Base-by-base conservation (phyloP, 2,797 vertebrate species). In the Scarus forsteni region DNA sequence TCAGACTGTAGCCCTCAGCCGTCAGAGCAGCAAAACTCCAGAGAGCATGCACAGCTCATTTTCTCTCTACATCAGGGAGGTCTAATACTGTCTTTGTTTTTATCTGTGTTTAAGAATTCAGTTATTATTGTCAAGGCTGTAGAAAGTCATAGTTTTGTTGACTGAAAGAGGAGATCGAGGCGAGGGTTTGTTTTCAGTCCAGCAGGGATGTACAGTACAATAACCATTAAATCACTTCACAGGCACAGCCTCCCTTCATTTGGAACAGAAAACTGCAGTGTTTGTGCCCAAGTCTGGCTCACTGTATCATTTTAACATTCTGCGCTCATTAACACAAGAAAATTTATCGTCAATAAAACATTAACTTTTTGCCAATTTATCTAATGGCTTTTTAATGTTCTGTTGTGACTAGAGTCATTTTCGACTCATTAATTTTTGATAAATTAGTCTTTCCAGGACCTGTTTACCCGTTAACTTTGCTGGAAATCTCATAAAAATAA, bases 1-100 rank as follows among this genome's bases (percentile, higher is more conserved):
- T 91, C 79, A 54, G 48, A 49, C 36, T 13, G 8, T 10, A 18
- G 54, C 38, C 27, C 57, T 61, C 45, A 42, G 62, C 62, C 66
- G 50, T 51, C 19, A 0, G 14, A 51, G 38, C 44, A 49, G 36
- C 42, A 73, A 40, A 84, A 72, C 54, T 62, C 53, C 45, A 61
- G 62, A 64, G 48, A 72, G 64, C 58, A 8, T 36, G 42, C 52
- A 54, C 36, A 42, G 19, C 19, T 54, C 14, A 34, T 66, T 75
- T 66, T 71, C 60, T 53, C 54, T 8, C 18, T 13, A 10, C 0
- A 27, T 67, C 62, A 60, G 0, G 50, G 40, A 15, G 8, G n/a
- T 62, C 7, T 55, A 9, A 34, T 1, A 2, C 27, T 27, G 8
- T 16, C 0, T 45, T 18, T 62, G 56, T 39, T 52, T 35, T 19